phyloP scores from a whole-genome alignment of 2,888 invertebrate species.

The Andricus curvator region DNA sequence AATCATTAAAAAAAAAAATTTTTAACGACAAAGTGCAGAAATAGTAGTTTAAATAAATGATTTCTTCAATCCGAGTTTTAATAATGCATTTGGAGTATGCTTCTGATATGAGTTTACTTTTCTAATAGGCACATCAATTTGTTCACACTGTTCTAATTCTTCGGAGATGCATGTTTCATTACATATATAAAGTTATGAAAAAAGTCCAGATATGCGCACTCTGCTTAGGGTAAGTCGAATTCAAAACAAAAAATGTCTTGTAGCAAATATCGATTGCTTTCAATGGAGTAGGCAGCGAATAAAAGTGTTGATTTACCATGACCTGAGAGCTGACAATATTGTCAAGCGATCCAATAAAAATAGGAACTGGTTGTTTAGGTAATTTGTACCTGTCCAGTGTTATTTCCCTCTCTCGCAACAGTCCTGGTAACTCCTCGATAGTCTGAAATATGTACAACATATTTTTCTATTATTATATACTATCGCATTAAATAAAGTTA shows the following conservation, averaged over 20 bases:
- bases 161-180: too few relatives aligned
- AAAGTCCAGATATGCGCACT: conserved; percentile 1
- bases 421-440: neutral
- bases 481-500: too few relatives aligned
- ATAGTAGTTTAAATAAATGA: too few relatives aligned
- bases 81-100: too few relatives aligned
- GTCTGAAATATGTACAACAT: neutral
- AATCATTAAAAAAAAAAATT: too few relatives aligned
- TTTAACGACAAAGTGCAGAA: too few relatives aligned
- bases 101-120: too few relatives aligned
- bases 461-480: neutral
- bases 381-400: neutral
- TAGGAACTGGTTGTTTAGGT: neutral
- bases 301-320: neutral
- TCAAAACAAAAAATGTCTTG: conserved; percentile 2
- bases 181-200: neutral
- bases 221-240: neutral
- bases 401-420: neutral
- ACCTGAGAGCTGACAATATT: neutral
- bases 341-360: neutral
- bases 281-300: neutral
- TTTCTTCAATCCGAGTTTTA: too few relatives aligned
- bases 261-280: neutral
- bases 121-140: too few relatives aligned
- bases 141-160: too few relatives aligned